phyloP scores from a whole-genome alignment of 2,888 invertebrate genomes.

The Apodemia duryi region DNA sequence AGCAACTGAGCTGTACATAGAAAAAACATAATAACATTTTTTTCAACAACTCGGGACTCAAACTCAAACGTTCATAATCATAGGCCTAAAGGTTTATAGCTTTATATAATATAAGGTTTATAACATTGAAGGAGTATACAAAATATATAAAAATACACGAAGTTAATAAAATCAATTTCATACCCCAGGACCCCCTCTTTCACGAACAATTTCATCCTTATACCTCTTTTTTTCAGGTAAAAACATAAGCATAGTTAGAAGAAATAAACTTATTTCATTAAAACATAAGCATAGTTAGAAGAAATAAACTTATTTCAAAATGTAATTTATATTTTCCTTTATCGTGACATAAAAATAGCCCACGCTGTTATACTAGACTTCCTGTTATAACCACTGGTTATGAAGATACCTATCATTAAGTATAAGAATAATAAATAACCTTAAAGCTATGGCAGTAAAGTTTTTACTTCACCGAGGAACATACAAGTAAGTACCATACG shows the following conservation, averaged over 20 bases:
- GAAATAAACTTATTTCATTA: not conserved
- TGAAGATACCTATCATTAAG: not conserved
- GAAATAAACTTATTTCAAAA: not conserved
- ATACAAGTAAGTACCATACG: conserved; percentile 20
- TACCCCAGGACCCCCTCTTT: too few relatives aligned
- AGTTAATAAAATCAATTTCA: too few relatives aligned
- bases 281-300: too few relatives aligned
- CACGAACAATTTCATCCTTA: not conserved
- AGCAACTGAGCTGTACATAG: too few relatives aligned
- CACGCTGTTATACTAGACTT: conserved; percentile 4
- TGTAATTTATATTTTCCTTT: conserved; percentile 9
- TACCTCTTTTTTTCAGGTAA: not conserved
- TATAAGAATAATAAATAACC: conserved; percentile 25
- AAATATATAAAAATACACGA: too few relatives aligned
- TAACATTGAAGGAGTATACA: too few relatives aligned
- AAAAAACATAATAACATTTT: too few relatives aligned
- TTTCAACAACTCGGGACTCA: too few relatives aligned
- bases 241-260: not conserved
- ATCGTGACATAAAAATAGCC: conserved; percentile 9
- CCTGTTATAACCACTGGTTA: conserved; percentile 8
- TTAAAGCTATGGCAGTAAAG: conserved; percentile 37
- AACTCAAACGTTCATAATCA: too few relatives aligned
- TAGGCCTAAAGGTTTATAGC: too few relatives aligned
- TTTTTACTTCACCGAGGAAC: not conserved
- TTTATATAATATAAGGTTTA: too few relatives aligned